These are phyloP conservation scores for Leptobrachium leishanense DNA, from an alignment of 2,113 vertebrate genomes.

Conservation along the genomic window DNA sequence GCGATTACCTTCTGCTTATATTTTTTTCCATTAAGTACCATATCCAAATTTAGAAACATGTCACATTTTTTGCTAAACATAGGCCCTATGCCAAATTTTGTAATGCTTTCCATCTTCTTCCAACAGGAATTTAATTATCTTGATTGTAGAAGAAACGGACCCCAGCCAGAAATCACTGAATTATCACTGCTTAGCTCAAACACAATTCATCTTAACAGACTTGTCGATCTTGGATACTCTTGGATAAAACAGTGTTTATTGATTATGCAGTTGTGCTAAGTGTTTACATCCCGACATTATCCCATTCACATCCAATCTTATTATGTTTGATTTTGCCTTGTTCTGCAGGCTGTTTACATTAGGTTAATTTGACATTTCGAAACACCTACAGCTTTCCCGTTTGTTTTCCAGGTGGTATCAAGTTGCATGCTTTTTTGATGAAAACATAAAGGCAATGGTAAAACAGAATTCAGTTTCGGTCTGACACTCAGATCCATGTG, in stretches of 20 bases:
- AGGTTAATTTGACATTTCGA: not conserved
- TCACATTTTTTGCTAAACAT: slow-evolving; percentile 42
- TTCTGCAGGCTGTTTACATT: not conserved
- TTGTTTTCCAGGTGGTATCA: slow-evolving; percentile 26
- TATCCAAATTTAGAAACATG: slow-evolving; percentile 38
- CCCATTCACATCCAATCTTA: not conserved
- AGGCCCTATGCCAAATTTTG: slow-evolving; percentile 29
- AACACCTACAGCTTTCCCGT: not conserved
- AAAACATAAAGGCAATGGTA: slow-evolving; percentile 2
- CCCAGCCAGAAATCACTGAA: slow-evolving; percentile 7
- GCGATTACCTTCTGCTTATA: slow-evolving; percentile 31
- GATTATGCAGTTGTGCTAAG: slow-evolving; percentile 12
- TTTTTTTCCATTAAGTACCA: slow-evolving; percentile 39
- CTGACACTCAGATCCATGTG: slow-evolving; percentile 6
- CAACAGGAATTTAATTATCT: slow-evolving; percentile 38
- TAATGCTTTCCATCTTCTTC: slow-evolving; percentile 41
- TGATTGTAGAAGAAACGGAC: slow-evolving; percentile 18
- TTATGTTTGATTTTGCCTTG: not conserved
- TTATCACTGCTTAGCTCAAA: slow-evolving; percentile 34
- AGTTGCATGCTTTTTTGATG: slow-evolving; percentile 23
- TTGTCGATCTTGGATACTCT: not conserved
- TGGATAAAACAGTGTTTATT: slow-evolving; percentile 1
- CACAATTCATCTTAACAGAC: slow-evolving; percentile 30
- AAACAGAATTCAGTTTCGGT: not conserved
- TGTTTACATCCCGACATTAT: slow-evolving; percentile 23